Evolutionary conservation across 2,888 invertebrate genomes (phyloP).

Genomic region (Calliphora vomitoria): DNA sequence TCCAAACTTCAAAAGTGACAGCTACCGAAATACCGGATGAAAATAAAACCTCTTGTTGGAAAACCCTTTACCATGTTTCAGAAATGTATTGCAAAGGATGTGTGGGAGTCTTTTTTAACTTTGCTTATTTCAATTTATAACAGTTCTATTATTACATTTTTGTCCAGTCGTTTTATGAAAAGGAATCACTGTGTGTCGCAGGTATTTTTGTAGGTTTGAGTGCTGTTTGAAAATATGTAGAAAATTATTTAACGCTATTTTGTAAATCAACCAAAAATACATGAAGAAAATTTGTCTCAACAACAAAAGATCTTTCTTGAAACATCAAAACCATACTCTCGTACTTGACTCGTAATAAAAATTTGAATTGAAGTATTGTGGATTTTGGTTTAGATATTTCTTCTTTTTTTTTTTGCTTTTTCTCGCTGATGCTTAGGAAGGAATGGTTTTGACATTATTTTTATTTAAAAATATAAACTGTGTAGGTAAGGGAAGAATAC

Average conservation of each 20-base stretch:
- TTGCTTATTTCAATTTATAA: no score
- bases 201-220: not conserved
- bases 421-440: conserved; percentile 22
- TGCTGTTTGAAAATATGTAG: not conserved
- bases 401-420: not conserved
- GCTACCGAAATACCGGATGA: no score
- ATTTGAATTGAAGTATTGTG: conserved; percentile 28
- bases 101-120: no score
- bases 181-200: no score
- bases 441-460: conserved; percentile 46
- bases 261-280: conserved; percentile 42
- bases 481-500: not conserved
- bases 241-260: conserved; percentile 45
- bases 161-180: no score
- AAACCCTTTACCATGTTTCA: no score
- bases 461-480: conserved; percentile 8
- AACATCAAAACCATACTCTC: conserved; percentile 47
- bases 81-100: no score
- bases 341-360: conserved; percentile 51
- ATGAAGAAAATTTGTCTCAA: conserved; percentile 28
- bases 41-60: no score
- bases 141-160: no score
- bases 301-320: conserved; percentile 30
- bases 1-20: no score
- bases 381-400: conserved; percentile 14